Percentiles rank a stretch among this genome's conserved stretches.
Evolutionary conservation across 1,140 invertebrate species (phyloP).

Genomic region (Globodera ellingtonae): DNA sequence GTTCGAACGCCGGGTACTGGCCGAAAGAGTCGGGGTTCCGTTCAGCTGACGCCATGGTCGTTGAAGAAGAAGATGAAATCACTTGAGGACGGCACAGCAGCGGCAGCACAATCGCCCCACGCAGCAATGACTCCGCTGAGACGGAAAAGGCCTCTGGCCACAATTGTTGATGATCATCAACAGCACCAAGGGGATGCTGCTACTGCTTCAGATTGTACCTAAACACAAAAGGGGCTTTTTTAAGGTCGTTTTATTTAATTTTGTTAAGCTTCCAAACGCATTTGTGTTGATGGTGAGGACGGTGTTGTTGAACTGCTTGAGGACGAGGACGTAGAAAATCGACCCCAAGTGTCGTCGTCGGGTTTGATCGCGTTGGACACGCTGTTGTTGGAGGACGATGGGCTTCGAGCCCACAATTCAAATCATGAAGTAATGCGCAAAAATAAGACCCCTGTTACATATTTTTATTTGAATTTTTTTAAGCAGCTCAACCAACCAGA

Average conservation of each 20-base stretch:
- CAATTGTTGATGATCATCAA: neutral
- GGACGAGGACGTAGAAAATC: no score
- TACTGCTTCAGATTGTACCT: neutral
- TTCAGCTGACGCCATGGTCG: slow-evolving; percentile 17
- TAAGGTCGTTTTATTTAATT: neutral
- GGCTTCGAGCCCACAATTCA: neutral
- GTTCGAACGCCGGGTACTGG: neutral
- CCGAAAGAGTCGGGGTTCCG: neutral
- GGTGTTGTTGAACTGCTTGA: slow-evolving; percentile 6
- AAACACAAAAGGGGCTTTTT: neutral
- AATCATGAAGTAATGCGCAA: neutral
- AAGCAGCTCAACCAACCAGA: neutral
- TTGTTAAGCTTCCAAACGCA: neutral
- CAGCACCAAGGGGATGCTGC: neutral
- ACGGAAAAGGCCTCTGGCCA: slow-evolving; percentile 5
- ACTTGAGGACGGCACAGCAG: neutral
- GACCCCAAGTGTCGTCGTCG: no score
- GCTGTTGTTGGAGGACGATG: neutral
- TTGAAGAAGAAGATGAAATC: slow-evolving; percentile 12
- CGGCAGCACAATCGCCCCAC: neutral
- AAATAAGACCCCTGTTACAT: no score
- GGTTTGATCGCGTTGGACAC: neutral
- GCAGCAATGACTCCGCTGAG: slow-evolving; percentile 3
- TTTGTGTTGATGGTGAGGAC: neutral
- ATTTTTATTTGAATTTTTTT: no score